A percentile compares a stretch with the other conserved stretches of the same genome.
phyloP scores from a whole-genome alignment of 2,797 vertebrate species.

The Acrocephalus scirpaceus region DNA sequence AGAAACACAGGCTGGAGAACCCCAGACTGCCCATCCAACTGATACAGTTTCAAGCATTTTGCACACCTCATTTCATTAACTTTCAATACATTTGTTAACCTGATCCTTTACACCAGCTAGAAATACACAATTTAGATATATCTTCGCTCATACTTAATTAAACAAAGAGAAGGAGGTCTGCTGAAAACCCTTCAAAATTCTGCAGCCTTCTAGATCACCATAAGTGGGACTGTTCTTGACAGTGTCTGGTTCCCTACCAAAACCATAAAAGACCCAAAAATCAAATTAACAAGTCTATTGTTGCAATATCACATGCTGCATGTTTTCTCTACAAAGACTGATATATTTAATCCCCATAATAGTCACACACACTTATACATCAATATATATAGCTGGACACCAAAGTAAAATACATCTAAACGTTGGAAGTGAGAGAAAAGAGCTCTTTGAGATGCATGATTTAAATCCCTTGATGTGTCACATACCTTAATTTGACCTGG shows the following conservation, averaged over 20 bases:
- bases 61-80: neutral
- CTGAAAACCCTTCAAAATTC: neutral
- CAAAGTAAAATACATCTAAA: neutral
- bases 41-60: neutral
- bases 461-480: neutral
- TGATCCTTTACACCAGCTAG: neutral
- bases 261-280: neutral
- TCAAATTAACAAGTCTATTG: neutral
- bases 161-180: neutral
- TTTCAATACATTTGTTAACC: neutral
- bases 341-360: neutral
- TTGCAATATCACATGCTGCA: neutral
- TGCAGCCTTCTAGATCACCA: neutral
- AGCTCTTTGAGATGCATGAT: neutral
- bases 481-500: neutral
- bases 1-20: neutral
- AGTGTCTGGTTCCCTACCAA: neutral
- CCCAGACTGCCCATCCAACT: neutral
- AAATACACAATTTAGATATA: neutral
- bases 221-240: neutral
- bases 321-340: neutral
- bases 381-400: neutral
- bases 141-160: neutral
- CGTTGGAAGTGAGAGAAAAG: neutral
- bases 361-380: fast-evolving